Percentiles rank a stretch among this genome's conserved stretches.
phyloP scores from a whole-genome alignment of 1,140 invertebrate species.

The Penaeus vannamei region DNA sequence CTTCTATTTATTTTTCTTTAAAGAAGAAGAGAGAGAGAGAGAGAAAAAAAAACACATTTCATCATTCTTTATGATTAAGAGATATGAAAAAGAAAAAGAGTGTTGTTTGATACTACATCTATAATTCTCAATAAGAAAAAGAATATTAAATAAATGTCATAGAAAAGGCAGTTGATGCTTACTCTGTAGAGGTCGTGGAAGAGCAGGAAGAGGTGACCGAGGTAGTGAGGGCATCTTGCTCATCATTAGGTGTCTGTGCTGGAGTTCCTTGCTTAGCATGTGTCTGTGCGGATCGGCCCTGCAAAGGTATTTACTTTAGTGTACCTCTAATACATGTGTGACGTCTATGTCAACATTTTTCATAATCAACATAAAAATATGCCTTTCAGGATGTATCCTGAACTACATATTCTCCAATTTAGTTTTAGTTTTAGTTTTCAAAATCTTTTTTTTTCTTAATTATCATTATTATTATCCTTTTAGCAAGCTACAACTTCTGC shows the following conservation, averaged over 20 bases:
- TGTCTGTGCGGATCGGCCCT: constrained; percentile 49
- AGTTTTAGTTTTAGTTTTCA: not conserved
- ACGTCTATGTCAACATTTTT: too few species aligned
- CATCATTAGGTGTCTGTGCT: constrained; percentile 59
- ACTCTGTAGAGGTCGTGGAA: constrained; percentile 60
- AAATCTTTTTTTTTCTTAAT: not conserved
- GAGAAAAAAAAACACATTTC: too few species aligned
- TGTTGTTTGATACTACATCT: too few species aligned
- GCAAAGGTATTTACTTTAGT: not conserved
- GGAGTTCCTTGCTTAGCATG: constrained; percentile 53
- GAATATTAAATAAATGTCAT: not conserved
- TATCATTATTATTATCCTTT: not conserved
- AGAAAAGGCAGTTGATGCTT: not conserved
- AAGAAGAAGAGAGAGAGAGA: too few species aligned
- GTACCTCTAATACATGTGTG: too few species aligned
- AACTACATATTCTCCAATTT: not conserved
- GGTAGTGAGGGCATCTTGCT: constrained; percentile 57
- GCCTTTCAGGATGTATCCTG: not conserved
- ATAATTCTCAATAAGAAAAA: not conserved
- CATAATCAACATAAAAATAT: too few species aligned
- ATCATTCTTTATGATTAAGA: too few species aligned
- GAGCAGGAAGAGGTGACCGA: constrained; percentile 63
- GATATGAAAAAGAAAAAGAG: too few species aligned
- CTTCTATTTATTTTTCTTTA: too few species aligned
- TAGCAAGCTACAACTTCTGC: not conserved